These are phyloP conservation scores for Argyresthia albistria DNA, from an alignment of 2,888 invertebrate species.

Conservation along the genomic window DNA sequence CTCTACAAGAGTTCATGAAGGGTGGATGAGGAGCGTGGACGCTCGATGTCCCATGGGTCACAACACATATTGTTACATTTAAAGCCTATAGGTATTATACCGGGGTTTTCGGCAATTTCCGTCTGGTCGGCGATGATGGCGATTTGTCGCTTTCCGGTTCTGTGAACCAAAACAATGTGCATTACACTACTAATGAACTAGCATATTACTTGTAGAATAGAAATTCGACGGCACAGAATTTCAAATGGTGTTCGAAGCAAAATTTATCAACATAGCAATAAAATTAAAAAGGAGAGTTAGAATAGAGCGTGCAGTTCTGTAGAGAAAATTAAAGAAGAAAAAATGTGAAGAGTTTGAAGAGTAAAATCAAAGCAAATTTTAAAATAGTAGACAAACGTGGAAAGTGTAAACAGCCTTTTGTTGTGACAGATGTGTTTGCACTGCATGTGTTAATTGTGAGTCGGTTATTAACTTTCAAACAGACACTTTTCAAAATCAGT, in stretches of 20 bases:
- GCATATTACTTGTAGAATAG: not conserved
- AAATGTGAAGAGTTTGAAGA: not conserved
- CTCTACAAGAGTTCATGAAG: conserved; percentile 60
- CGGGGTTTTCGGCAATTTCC: conserved; percentile 97
- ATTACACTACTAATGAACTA: conserved; percentile 28
- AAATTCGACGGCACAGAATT: not conserved
- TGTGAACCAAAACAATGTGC: conserved; percentile 68
- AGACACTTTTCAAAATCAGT: no score
- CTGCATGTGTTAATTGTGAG: not conserved
- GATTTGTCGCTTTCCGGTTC: conserved; percentile 90
- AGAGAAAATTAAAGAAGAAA: not conserved
- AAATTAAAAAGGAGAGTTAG: conserved; percentile 6
- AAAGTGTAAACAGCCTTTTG: no score
- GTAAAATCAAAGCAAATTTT: not conserved
- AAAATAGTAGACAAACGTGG: no score
- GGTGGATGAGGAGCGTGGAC: conserved; percentile 27
- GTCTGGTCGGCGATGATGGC: conserved; percentile 90
- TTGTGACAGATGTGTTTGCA: not conserved
- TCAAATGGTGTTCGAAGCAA: not conserved
- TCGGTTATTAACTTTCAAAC: not conserved
- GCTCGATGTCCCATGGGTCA: conserved; percentile 65
- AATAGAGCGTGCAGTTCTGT: conserved; percentile 1
- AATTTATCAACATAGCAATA: conserved; percentile 8
- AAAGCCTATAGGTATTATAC: conserved; percentile 84
- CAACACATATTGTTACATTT: conserved; percentile 72